Evolutionary conservation across 2,113 vertebrate genomes (phyloP).

Genomic region (Microcebus tavaratra): DNA sequence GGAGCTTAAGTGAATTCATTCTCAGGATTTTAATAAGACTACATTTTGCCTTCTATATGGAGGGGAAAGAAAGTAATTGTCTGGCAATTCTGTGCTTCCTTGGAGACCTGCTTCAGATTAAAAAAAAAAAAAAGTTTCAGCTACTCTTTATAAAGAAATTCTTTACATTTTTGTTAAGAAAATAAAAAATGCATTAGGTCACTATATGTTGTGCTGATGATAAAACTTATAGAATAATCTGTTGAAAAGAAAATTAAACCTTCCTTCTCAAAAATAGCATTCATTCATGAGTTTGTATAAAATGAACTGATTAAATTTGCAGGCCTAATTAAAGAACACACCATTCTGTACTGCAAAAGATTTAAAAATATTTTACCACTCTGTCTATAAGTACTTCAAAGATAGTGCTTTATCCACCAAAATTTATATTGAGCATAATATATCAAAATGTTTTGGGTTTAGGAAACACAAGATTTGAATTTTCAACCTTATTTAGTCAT

Average conservation of each 20-base stretch:
- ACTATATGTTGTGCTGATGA: slow-evolving; percentile 38
- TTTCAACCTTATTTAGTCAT: neutral
- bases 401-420: neutral
- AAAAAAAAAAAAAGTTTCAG: slow-evolving; percentile 63
- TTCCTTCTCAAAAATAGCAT: slow-evolving; percentile 47
- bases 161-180: slow-evolving; percentile 60
- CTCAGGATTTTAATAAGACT: slow-evolving; percentile 80
- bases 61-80: slow-evolving; percentile 56
- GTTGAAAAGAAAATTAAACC: slow-evolving; percentile 49
- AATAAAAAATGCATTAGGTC: slow-evolving; percentile 42
- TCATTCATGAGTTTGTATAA: neutral
- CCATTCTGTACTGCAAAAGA: neutral
- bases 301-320: slow-evolving; percentile 52
- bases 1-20: slow-evolving; percentile 81
- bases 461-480: slow-evolving; percentile 23
- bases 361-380: slow-evolving; percentile 11
- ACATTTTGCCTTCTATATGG: slow-evolving; percentile 67
- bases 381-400: slow-evolving; percentile 2
- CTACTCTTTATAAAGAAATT: slow-evolving; percentile 61
- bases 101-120: slow-evolving; percentile 55
- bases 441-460: neutral
- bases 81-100: slow-evolving; percentile 76
- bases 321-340: slow-evolving; percentile 3
- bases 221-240: slow-evolving; percentile 32
- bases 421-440: neutral